Conservation (phyloP, 2,113 vertebrate species). For the Delphinus delphis region DNA sequence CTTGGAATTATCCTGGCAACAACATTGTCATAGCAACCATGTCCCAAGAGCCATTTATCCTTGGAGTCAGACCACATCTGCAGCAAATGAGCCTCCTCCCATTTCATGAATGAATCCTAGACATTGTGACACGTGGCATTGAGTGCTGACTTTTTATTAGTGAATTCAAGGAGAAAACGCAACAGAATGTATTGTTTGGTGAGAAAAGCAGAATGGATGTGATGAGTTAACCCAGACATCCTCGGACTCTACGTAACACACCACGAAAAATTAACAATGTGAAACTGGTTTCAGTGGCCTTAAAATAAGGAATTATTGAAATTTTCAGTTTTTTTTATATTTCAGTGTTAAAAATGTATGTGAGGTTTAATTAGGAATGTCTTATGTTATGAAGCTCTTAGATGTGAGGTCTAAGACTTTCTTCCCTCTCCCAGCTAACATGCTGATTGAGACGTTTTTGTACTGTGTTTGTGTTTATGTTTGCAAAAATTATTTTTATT, state of each 20-base stretch:
- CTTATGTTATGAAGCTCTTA: background rate
- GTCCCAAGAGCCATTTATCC: conserved; percentile 60
- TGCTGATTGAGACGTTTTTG: conserved; percentile 58
- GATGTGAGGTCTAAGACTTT: conserved; percentile 38
- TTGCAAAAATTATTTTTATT: conserved; percentile 59
- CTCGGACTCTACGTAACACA: conserved; percentile 36
- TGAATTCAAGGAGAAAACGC: background rate
- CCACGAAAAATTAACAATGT: background rate
- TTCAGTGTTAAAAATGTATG: conserved; percentile 76
- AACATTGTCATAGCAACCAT: conserved; percentile 80
- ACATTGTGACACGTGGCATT: background rate
- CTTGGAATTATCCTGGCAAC: conserved; percentile 89
- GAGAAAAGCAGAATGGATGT: background rate
- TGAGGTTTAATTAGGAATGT: conserved; percentile 53
- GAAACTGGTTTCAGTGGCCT: conserved; percentile 48
- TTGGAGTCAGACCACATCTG: conserved; percentile 55
- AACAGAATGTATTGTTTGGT: background rate
- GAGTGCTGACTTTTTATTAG: background rate
- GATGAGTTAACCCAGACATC: background rate
- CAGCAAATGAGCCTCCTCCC: background rate
- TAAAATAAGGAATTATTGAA: conserved; percentile 50
- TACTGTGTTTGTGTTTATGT: conserved; percentile 56
- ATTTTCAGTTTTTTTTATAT: conserved; percentile 40
- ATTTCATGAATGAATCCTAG: background rate
- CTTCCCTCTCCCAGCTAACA: conserved; percentile 33